Base-by-base conservation (phyloP, 1,140 invertebrate species). In the Pollicipes pollicipes region DNA sequence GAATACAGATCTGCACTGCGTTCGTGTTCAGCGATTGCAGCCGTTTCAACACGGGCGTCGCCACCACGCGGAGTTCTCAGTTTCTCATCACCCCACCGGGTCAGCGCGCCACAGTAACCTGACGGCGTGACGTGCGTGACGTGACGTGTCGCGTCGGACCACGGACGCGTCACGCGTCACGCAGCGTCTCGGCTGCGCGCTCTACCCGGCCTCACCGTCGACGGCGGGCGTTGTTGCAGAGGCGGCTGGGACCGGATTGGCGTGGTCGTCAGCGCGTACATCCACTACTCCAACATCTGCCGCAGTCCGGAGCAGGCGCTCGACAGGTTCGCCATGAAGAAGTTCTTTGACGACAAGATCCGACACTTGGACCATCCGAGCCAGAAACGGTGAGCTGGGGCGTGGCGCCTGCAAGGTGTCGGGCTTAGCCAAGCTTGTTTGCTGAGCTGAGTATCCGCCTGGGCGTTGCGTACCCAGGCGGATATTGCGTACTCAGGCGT, bases 231-330 rank as follows among this genome's bases (percentile, higher is more conserved):
- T 69, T 31, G 32, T 70, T 76, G 74, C 78, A 86, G 86, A 78
- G 87, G 88, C 63, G 85, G 85, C 76, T 85, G 88, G 75, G 88
- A 91, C 74, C 84, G 91, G 70, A 83, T 93, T 29, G 91, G 90
- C 66, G 88, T 95, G 66, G 86, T 93, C 72, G 87, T 95, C 70
- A 90, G 91, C 24, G 90, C 92, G 16, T 95, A 93, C 81, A 92
- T 95, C 88, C 90, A 95, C 81, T 95, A 95, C 82, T 91, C 89
- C 74, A 91, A 88, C 77, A 93, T 95, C 75, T 95, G 91, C 81
- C 89, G 90, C 45, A 88, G 87, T 75, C 88, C 89, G 68, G 91
- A 95, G 80, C 89, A 93, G 78, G 90, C 90, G 21, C 83, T 94
- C 71, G 93, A 95, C 81, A 84, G 90, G 77, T 94, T 91, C 80